Percentiles rank a stretch among this genome's conserved stretches.
Conservation (phyloP, 2,888 invertebrate species). For the Parochlus steinenii region DNA sequence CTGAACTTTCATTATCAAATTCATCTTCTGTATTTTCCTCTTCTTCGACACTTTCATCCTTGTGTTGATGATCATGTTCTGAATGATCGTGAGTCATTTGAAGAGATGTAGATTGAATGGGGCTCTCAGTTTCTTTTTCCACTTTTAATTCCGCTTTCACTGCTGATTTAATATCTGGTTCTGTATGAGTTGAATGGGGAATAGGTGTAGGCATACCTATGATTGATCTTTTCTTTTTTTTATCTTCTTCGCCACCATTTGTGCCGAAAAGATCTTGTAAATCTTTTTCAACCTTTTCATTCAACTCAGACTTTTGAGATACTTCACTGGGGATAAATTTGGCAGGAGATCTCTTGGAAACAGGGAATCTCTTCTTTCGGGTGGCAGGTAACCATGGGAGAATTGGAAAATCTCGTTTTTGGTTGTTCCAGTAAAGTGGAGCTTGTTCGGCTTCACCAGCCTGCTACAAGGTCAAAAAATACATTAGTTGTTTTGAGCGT, state of each 20-base stretch:
- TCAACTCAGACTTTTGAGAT: conserved; percentile 35
- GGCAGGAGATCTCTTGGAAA: conserved; percentile 45
- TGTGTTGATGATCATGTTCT: conserved; percentile 15
- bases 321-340: conserved; percentile 17
- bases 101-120: neutral
- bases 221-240: conserved; percentile 37
- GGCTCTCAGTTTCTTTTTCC: neutral
- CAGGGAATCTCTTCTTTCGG: conserved; percentile 43
- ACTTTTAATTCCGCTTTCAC: neutral
- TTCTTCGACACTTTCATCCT: conserved; percentile 17
- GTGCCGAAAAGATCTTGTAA: conserved; percentile 49
- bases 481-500: too few relatives aligned
- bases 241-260: conserved; percentile 28
- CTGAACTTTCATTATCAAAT: conserved; percentile 21
- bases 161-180: conserved; percentile 6
- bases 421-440: conserved; percentile 4
- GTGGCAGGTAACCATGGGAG: conserved; percentile 29
- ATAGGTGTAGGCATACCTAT: conserved; percentile 19
- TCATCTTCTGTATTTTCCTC: conserved; percentile 28
- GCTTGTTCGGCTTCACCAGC: conserved; percentile 1
- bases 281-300: conserved; percentile 52
- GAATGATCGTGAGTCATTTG: conserved; percentile 12
- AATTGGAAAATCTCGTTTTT: conserved; percentile 18
- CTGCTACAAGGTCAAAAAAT: too few relatives aligned
- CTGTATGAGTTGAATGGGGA: neutral